Evolutionary conservation across 1,140 invertebrate species (phyloP).

Genomic region (Asobara japonica): DNA sequence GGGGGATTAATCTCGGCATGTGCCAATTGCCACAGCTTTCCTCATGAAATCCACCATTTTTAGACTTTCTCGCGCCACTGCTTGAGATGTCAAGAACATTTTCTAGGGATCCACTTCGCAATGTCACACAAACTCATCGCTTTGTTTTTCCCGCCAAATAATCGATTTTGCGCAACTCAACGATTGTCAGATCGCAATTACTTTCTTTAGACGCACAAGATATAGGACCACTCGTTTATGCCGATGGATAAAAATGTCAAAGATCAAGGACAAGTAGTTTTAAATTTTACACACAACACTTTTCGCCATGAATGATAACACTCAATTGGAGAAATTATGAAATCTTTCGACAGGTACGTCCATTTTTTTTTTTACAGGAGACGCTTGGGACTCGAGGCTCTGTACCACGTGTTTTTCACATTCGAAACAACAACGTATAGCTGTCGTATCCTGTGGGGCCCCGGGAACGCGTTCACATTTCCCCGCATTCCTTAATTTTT

Average conservation of each 20-base stretch:
- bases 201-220: neutral
- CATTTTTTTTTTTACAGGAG: too few species aligned
- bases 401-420: slow-evolving; percentile 20
- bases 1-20: too few species aligned
- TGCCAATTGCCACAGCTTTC: too few species aligned
- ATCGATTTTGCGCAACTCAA: neutral
- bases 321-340: neutral
- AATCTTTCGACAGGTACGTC: too few species aligned
- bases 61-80: too few species aligned
- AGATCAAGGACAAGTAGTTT: neutral
- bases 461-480: slow-evolving; percentile 18
- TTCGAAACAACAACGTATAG: neutral
- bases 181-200: neutral
- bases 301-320: too few species aligned
- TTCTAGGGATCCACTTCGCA: too few species aligned
- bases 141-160: neutral
- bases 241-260: neutral
- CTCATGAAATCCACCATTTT: too few species aligned
- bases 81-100: too few species aligned
- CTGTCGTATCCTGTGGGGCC: neutral
- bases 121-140: too few species aligned
- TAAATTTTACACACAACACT: neutral
- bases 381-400: neutral
- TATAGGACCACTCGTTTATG: neutral
- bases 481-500: neutral